phyloP scores from a whole-genome alignment of 2,113 vertebrate genomes.

The Etheostoma cragini region DNA sequence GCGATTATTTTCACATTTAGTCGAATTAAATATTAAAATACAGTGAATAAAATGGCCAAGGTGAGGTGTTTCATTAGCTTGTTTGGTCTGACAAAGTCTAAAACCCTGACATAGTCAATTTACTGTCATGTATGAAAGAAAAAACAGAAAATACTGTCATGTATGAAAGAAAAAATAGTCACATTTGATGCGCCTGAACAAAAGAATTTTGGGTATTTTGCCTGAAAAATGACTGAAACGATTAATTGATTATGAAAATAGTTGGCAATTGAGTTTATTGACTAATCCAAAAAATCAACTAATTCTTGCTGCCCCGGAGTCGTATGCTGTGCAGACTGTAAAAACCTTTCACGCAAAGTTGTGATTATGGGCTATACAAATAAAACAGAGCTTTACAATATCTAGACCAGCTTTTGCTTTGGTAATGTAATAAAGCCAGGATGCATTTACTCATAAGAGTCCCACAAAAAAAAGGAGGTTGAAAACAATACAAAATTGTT shows the following conservation, averaged over 20 bases:
- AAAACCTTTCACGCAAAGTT: neutral
- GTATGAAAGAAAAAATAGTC: neutral
- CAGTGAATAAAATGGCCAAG: too few relatives aligned
- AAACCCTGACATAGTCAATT: neutral
- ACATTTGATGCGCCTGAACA: neutral
- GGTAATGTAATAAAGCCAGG: neutral
- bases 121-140: neutral
- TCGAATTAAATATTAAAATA: neutral
- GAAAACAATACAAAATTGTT: neutral
- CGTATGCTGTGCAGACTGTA: neutral
- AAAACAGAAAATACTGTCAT: neutral
- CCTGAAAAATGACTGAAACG: neutral
- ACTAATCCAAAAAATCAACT: neutral
- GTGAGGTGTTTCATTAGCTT: too few relatives aligned
- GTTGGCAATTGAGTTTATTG: neutral
- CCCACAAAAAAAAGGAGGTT: neutral
- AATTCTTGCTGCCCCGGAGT: neutral
- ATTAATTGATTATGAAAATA: neutral
- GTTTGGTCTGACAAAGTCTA: neutral
- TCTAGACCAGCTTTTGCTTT: neutral
- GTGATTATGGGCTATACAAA: neutral
- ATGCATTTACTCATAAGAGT: neutral
- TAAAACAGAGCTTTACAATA: neutral
- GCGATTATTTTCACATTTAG: too few relatives aligned
- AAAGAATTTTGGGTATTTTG: neutral